phyloP scores from a whole-genome alignment of 2,888 invertebrate genomes.

The Steinernema carpocapsae region DNA sequence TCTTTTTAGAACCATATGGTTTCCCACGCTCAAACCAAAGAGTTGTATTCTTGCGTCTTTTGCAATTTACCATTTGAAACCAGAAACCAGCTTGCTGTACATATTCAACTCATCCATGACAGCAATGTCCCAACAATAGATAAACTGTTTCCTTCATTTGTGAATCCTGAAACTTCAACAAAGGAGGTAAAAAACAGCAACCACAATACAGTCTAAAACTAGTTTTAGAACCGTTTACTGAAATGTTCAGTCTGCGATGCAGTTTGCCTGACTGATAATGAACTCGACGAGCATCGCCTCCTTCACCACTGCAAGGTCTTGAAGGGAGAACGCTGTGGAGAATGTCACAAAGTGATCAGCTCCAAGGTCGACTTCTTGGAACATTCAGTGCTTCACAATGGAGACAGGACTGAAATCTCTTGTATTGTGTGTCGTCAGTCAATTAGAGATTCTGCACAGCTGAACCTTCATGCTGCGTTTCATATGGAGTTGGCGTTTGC shows the following conservation, averaged over 20 bases:
- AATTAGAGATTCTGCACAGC: conserved; percentile 38
- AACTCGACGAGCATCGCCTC: conserved; percentile 43
- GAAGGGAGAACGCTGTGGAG: conserved; percentile 42
- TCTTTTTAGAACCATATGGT: conserved; percentile 41
- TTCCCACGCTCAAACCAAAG: conserved; percentile 23
- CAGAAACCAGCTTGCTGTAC: conserved; percentile 34
- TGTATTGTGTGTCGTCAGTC: conserved; percentile 44
- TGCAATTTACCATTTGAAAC: conserved; percentile 39
- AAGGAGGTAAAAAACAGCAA: conserved; percentile 13
- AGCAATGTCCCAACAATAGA: conserved; percentile 29
- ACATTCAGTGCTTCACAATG: conserved; percentile 40
- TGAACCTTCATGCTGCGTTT: conserved; percentile 44
- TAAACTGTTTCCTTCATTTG: not conserved
- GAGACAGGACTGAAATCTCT: conserved; percentile 37
- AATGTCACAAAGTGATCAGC: conserved; percentile 37
- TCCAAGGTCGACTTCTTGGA: conserved; percentile 38
- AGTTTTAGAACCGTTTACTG: conserved; percentile 13
- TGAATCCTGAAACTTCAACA: not conserved
- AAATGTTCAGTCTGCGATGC: conserved; percentile 47
- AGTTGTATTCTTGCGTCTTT: conserved; percentile 36
- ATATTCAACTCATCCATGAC: conserved; percentile 43
- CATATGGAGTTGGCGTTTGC: conserved; percentile 38
- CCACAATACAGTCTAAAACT: not conserved
- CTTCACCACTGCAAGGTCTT: conserved; percentile 46
- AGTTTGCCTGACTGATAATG: conserved; percentile 39